Base-by-base conservation (phyloP, 2,888 invertebrate genomes). In the Ischnus inquisitorius region DNA sequence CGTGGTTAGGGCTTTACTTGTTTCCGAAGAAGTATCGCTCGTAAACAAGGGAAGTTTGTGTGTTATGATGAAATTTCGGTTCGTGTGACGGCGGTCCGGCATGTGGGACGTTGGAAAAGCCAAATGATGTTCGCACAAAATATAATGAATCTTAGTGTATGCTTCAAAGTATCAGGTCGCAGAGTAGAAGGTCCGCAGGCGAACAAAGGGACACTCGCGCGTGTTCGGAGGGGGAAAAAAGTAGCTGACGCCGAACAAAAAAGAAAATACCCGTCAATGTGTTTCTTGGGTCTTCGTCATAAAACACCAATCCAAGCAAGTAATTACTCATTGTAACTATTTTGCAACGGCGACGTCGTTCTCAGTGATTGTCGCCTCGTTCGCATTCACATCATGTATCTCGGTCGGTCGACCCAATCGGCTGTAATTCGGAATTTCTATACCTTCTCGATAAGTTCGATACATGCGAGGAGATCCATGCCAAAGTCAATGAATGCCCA, bases 401-500 rank as follows among this genome's bases (percentile, higher is more conserved):
- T 67, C 10, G 76, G 79, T 67, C 76, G 41, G 25, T 19, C 25
- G 75, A 54, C 71, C 71, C 75, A 25, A 60, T 41, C 34, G n/a
- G 60, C 71, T 39, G 57, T 71, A 43, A 34, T 67, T 64, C 34
- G 8, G 8, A 10, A 68, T 75, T 68, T 10, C 57, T 75, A 87
- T 97, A 97, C 97, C 97, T 98, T 98, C 95, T 98, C 98, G 94
- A 98, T 97, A 92, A 99, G 95, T 94, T 98, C 98, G 95, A 98
- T 98, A 96, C 98, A 98, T 94, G 98, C 97, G 92, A 97, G 96
- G 94, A 98, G 96, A 95, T 98, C 98, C 97, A 98, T 97, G 94
- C 98, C 98, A 94, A 98, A 98, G 96, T 99, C 98, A 94, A 98
- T 98, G 95, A 98, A 98, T 90, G 96, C 96, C 98, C 98, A 99